Conservation (phyloP, 2,888 invertebrate genomes). For the Zygogramma bicolorata region DNA sequence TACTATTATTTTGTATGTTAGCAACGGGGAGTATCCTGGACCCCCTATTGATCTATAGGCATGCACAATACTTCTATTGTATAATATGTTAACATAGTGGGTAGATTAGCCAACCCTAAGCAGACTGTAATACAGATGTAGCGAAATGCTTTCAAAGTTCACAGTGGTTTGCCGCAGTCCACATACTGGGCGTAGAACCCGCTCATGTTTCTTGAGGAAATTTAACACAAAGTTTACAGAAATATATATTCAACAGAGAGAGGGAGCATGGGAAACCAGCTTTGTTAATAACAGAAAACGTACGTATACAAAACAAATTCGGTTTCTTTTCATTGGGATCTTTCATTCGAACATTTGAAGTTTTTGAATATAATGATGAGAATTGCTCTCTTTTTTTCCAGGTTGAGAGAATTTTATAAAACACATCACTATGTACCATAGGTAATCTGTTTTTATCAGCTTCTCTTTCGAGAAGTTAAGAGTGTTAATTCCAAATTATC, state of each 20-base stretch:
- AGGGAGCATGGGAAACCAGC: conserved; percentile 18
- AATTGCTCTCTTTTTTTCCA: not conserved
- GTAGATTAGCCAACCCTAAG: conserved; percentile 56
- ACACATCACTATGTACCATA: too few species aligned
- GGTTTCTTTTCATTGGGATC: not conserved
- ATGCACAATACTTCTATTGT: conserved; percentile 57
- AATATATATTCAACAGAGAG: not conserved
- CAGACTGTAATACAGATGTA: conserved; percentile 60
- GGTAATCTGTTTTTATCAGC: too few species aligned
- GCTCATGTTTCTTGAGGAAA: conserved; percentile 49
- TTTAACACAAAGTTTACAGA: conserved; percentile 39
- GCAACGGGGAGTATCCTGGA: conserved; percentile 57
- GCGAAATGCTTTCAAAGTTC: conserved; percentile 55
- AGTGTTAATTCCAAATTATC: too few species aligned
- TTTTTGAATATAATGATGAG: not conserved
- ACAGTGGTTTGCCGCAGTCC: conserved; percentile 50
- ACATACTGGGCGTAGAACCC: conserved; percentile 48
- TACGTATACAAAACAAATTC: not conserved
- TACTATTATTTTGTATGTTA: conserved; percentile 57
- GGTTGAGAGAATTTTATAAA: too few species aligned
- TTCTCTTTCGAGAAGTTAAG: too few species aligned
- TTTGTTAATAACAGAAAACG: conserved; percentile 7
- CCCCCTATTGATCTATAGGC: conserved; percentile 55
- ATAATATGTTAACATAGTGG: conserved; percentile 45
- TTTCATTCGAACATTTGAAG: not conserved